Percentiles rank a stretch among this genome's conserved stretches.
These are phyloP conservation scores for Sycophaga agraensis DNA, from an alignment of 1,140 invertebrate species.

Conservation along the genomic window DNA sequence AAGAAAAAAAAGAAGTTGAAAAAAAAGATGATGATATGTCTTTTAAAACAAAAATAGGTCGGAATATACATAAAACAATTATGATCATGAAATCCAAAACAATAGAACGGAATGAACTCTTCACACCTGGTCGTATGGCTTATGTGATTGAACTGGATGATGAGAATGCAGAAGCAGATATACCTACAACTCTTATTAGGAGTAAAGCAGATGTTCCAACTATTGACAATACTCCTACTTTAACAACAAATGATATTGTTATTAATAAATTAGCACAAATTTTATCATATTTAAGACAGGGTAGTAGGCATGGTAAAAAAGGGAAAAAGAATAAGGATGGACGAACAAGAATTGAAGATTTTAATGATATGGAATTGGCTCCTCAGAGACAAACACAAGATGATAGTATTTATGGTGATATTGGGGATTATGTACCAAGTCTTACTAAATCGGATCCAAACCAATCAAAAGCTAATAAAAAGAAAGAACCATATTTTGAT, in stretches of 20 bases:
- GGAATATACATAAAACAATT: constrained; percentile 73
- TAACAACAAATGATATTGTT: constrained; percentile 93
- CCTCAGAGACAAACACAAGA: constrained; percentile 52
- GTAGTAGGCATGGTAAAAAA: constrained; percentile 75
- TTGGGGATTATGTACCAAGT: constrained; percentile 85
- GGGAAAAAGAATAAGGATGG: constrained; percentile 71
- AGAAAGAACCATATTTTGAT: constrained; percentile 56
- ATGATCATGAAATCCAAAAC: constrained; percentile 68
- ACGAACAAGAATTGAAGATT: constrained; percentile 38
- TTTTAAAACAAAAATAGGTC: constrained; percentile 78
- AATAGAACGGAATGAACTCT: constrained; percentile 88
- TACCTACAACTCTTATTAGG: constrained; percentile 92
- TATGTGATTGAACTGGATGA: constrained; percentile 96
- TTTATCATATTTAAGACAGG: constrained; percentile 88
- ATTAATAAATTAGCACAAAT: constrained; percentile 98
- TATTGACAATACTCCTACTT: constrained; percentile 73
- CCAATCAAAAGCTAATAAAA: constrained; percentile 41
- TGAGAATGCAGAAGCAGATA: constrained; percentile 82
- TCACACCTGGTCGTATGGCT: constrained; percentile 94
- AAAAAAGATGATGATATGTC: constrained; percentile 75
- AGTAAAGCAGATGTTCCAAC: constrained; percentile 93
- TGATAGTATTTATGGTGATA: constrained; percentile 91
- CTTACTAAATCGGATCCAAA: constrained; percentile 47
- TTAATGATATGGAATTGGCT: constrained; percentile 32
- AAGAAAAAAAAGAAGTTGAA: constrained; percentile 60